Conservation (phyloP, 2,113 vertebrate genomes). For the Muntiacus reevesi region DNA sequence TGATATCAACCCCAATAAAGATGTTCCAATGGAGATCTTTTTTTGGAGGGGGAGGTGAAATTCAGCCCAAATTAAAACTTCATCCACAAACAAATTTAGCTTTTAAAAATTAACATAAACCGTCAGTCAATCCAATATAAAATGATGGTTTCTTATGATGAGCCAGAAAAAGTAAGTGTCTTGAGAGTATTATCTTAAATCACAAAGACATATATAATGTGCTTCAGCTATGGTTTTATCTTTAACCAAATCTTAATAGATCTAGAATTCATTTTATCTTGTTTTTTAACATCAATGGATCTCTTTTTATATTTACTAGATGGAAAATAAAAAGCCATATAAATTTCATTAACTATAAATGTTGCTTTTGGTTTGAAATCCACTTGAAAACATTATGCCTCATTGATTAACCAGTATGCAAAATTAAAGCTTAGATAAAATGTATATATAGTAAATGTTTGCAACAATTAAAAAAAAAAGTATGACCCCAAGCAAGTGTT, state of each 20-base stretch:
- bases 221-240: neutral
- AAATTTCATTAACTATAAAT: neutral
- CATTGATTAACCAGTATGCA: neutral
- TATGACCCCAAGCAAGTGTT: neutral
- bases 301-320: neutral
- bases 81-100: neutral
- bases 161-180: neutral
- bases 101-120: neutral
- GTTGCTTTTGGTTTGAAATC: neutral
- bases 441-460: slow-evolving; percentile 20
- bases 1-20: neutral
- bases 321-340: neutral
- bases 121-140: neutral
- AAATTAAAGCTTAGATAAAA: neutral
- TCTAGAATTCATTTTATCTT: slow-evolving; percentile 25
- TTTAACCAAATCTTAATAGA: neutral
- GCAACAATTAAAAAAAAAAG: neutral
- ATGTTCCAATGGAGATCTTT: neutral
- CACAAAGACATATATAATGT: neutral
- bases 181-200: slow-evolving; percentile 27
- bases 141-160: neutral
- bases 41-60: neutral
- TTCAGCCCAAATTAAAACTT: neutral
- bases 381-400: slow-evolving; percentile 15
- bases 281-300: neutral